Percentiles rank a stretch among this genome's conserved stretches.
These are phyloP conservation scores for Kuschelorhynchus macadamiae DNA, from an alignment of 2,888 invertebrate species.

Conservation along the genomic window DNA sequence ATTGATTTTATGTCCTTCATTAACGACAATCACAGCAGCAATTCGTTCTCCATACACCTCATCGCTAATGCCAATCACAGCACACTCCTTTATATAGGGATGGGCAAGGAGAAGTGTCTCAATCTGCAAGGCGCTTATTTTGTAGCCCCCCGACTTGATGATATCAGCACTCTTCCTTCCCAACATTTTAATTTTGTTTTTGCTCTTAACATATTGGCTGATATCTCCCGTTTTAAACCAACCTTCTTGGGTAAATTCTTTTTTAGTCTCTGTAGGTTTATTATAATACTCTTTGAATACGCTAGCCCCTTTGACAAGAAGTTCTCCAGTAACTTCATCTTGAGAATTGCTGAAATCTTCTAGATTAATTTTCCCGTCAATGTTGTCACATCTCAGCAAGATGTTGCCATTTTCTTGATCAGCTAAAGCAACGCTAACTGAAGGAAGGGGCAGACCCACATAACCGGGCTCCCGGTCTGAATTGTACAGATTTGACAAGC, in stretches of 20 bases:
- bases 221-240: constrained; percentile 95
- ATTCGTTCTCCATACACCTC: constrained; percentile 87
- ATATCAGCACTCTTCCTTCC: constrained; percentile 89
- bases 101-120: constrained; percentile 85
- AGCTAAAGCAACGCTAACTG: constrained; percentile 75
- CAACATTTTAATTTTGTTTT: constrained; percentile 80
- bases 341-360: constrained; percentile 53
- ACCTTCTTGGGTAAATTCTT: constrained; percentile 83
- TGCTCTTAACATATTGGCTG: constrained; percentile 72
- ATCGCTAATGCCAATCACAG: constrained; percentile 80
- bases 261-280: constrained; percentile 76
- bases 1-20: constrained; percentile 26
- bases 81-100: constrained; percentile 81
- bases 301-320: constrained; percentile 76
- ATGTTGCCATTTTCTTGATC: constrained; percentile 58
- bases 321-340: constrained; percentile 70
- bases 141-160: constrained; percentile 89
- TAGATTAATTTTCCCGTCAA: constrained; percentile 58
- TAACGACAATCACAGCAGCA: constrained; percentile 66
- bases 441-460: constrained; percentile 85
- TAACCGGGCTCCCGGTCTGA: constrained; percentile 75
- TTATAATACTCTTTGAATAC: constrained; percentile 86
- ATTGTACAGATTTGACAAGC: constrained; percentile 81
- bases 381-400: constrained; percentile 62
- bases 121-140: constrained; percentile 87